Percentiles rank a stretch among this genome's conserved stretches.
Conservation (phyloP, 2,888 invertebrate species). For the Holacanthella duospinosa region DNA sequence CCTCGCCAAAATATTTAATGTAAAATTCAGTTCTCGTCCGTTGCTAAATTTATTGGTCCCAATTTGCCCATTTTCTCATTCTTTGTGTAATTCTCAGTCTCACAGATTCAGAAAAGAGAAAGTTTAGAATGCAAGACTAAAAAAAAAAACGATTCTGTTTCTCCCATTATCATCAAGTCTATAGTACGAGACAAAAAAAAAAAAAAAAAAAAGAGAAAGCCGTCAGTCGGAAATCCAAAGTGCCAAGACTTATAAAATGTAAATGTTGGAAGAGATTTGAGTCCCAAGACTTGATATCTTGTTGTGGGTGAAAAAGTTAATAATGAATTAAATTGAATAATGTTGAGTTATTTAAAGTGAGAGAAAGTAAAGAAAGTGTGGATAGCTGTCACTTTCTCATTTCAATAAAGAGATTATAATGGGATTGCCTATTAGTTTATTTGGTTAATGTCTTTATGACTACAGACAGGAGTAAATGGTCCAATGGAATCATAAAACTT, state of each 20-base stretch:
- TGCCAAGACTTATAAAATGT: background rate
- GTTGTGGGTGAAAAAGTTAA: too few species aligned
- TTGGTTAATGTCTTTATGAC: constrained; percentile 9
- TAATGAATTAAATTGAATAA: too few species aligned
- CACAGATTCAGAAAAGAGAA: background rate
- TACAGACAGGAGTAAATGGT: background rate
- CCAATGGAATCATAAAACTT: constrained; percentile 2
- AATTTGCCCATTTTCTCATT: constrained; percentile 8
- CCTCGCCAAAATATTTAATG: constrained; percentile 11
- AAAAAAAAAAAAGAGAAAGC: background rate
- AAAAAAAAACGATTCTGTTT: background rate
- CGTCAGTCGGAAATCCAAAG: background rate
- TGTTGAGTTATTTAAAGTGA: too few species aligned
- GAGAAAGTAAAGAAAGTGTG: too few species aligned
- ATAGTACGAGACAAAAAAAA: background rate
- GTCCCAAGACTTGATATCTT: too few species aligned
- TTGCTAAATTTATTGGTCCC: constrained; percentile 9
- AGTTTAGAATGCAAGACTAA: background rate
- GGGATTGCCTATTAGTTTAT: constrained; percentile 9
- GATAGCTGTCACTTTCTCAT: constrained; percentile 5
- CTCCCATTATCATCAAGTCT: background rate
- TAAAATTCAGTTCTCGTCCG: constrained; percentile 4
- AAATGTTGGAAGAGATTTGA: background rate
- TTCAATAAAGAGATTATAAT: constrained; percentile 6
- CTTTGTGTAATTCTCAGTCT: background rate